Conservation (phyloP, 2,888 invertebrate species). For the Norana najaformis region DNA sequence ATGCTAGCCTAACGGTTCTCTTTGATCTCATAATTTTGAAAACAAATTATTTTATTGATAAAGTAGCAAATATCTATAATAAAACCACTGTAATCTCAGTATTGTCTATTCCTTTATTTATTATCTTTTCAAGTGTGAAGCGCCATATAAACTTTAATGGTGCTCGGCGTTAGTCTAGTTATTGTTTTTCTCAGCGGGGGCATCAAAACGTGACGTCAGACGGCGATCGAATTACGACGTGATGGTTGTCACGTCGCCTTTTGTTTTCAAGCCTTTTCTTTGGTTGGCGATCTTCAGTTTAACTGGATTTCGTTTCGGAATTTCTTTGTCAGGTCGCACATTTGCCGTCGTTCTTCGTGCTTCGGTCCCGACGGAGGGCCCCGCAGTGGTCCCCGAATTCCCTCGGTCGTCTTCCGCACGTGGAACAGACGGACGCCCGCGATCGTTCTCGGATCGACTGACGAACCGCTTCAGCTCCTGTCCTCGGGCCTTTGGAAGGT, state of each 20-base stretch:
- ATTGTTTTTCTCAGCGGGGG: not conserved
- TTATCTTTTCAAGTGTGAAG: too few species aligned
- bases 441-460: not conserved
- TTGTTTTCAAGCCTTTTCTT: not conserved
- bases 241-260: not conserved
- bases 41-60: not conserved
- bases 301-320: not conserved
- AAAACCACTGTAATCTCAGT: not conserved
- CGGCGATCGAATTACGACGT: not conserved
- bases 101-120: too few species aligned
- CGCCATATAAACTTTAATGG: not conserved
- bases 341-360: not conserved
- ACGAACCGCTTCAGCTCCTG: not conserved
- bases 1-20: too few species aligned
- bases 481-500: not conserved
- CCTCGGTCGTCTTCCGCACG: not conserved
- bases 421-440: not conserved
- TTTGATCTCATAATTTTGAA: not conserved
- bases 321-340: not conserved
- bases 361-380: too few species aligned
- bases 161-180: not conserved
- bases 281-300: not conserved
- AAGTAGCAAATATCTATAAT: not conserved
- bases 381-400: not conserved
- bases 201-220: not conserved